Percentiles rank a stretch among this genome's conserved stretches.
Evolutionary conservation across 2,888 invertebrate genomes (phyloP).

Genomic region (Meloe dianella): DNA sequence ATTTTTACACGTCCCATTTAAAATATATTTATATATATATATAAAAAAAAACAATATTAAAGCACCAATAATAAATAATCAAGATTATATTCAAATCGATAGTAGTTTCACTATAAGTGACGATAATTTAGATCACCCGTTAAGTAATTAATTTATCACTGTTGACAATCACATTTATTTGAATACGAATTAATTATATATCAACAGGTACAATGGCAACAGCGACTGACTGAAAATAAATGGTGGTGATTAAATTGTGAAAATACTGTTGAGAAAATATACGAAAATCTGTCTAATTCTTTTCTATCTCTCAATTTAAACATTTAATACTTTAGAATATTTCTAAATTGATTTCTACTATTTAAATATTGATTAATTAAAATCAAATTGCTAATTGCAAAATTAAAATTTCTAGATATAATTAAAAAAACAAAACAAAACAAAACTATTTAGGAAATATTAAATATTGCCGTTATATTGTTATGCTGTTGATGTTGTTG

Average conservation of each 20-base stretch:
- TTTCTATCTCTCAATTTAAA: not conserved
- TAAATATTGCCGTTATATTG: conserved; percentile 42
- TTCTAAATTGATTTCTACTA: not conserved
- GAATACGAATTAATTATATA: not conserved
- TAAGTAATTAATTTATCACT: conserved; percentile 4
- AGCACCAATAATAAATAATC: not conserved
- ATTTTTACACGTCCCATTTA: not conserved
- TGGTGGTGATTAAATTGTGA: not conserved
- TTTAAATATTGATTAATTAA: not conserved
- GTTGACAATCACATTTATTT: conserved; percentile 9
- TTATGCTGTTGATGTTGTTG: not conserved
- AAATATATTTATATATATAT: no score
- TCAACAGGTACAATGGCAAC: conserved; percentile 6
- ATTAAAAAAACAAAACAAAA: no score
- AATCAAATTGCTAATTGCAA: not conserved
- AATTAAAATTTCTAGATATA: conserved; percentile 6
- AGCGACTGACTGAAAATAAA: not conserved
- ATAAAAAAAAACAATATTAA: not conserved
- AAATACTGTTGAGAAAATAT: conserved; percentile 10
- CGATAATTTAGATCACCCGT: not conserved
- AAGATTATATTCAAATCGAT: not conserved
- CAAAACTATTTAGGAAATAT: conserved; percentile 13
- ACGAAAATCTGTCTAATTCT: not conserved
- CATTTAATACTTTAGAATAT: not conserved
- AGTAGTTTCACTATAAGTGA: not conserved